Base-by-base conservation (phyloP, 2,888 invertebrate genomes). In the Exocentrus adspersus region DNA sequence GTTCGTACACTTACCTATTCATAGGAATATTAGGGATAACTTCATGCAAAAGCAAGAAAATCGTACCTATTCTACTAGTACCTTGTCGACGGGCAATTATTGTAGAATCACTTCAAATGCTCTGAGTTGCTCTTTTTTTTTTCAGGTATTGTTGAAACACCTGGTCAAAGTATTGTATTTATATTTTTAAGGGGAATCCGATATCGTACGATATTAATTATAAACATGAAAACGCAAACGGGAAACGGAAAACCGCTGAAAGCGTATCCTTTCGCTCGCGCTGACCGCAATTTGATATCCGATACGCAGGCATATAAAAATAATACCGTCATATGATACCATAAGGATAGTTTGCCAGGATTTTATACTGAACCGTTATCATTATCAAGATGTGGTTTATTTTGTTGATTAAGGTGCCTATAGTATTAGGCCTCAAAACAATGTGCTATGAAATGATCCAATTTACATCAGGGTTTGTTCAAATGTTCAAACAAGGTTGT, bases 181-280 rank as follows among this genome's bases (percentile, higher is more conserved):
- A 28, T 28, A 43, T 56, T 56, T 52, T 54, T 37, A 48, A 20
- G 42, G 52, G 69, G 52, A 69, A 71, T 68, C 53, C 53, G 70
- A 72, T 71, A 68, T 65, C 42, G 61, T 64, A 2, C 12, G 65
- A 70, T 68, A 70, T 66, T 65, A 72, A 75, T 75, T 71, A 73
- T 73, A 71, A 72, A 70, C 71, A 76, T 65, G 72, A 72, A 70
- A 75, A 72, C 64, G 67, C 54, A 63, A 65, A 68, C 69, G 74
- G 78, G 78, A 79, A 79, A 72, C 77, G 78, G 78, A 75, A 80
- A 80, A 80, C 79, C 79, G 66, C 79, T 72, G 75, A 77, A 77
- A 79, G 75, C 72, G 67, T 73, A 78, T 78, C 67, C 70, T 69
- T 70, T 66, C 52, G 45, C 43, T 19, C 51, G 50, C 57, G 41